Base-by-base conservation (phyloP, 2,113 vertebrate genomes). In the Hippolais icterina region DNA sequence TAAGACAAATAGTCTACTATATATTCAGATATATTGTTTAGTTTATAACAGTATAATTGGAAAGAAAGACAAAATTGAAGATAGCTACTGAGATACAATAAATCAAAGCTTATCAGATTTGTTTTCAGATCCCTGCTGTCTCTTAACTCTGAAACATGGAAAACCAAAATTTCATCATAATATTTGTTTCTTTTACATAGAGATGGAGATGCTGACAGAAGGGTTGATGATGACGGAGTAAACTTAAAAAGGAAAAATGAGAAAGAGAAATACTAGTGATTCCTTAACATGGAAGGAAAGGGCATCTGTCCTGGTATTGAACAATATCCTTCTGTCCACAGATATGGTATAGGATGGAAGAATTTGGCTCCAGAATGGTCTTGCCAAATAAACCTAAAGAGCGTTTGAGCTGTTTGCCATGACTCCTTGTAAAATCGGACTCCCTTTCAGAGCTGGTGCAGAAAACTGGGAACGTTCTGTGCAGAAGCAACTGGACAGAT, bases 21-120 rank as follows among this genome's bases (percentile, higher is more conserved):
- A 71, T 85, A 83, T 89, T 92, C 93, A 87, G 77, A 72, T 75
- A 37, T n/a, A 54, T 47, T 91, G 35, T 72, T 91, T 76, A 47
- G 39, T 47, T 91, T 95, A 66, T 72, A 81, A 41, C 54, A 63
- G 7, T 65, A 16, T 75, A 72, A 66, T 65, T 77, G 49, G 65
- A 91, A 82, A 78, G 68, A 78, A 90, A 92, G 76, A 87, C 81
- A 8, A 86, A 88, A 65, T 20, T 64, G 33, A 84, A 94, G 85
- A 83, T 70, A 88, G 47, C 47, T 93, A 80, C 84, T 77, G 82
- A 83, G 29, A 69, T 82, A 46, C 52, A 79, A 42, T 85, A 69
- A 77, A 89, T 82, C 71, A 31, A 76, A 59, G 39, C 63, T 92
- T 83, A 81, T 86, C 61, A 44, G 50, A 60, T 90, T 80, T 66